Base-by-base conservation (phyloP, 1,140 invertebrate species). In the Nasonia vitripennis region DNA sequence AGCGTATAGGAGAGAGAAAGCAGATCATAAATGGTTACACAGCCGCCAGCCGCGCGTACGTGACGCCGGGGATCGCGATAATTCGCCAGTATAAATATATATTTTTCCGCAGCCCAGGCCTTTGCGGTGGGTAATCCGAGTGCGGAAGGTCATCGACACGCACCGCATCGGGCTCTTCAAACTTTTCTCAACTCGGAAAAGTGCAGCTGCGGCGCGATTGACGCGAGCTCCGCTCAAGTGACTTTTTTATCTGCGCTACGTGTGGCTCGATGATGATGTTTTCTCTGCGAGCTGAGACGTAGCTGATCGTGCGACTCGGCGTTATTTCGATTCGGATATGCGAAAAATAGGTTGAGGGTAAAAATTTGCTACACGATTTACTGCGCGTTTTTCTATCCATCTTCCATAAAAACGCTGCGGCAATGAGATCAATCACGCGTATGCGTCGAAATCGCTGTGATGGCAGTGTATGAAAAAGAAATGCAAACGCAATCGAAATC, bases 21-120 rank as follows among this genome's bases (percentile, higher is more conserved):
- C 55, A 84, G 74, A 84, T 84, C 37, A 84, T 84, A 62, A 62
- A 70, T 67, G 41, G 37, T 78, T 78, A 70, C 41, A 78, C 41
- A 84, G 14, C 27, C 27, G 55, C 55, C 41, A 84, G 14, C 27
- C 27, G 55, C 55, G 83, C 71, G 70, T 84, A 79, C 83, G 77
- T 80, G 83, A 78, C 83, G 55, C 73, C 37, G 37, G 20, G 45
- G 10, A n/a, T 62, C 11, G 45, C n/a, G 78, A 79, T 79, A 79
- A 79, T 84, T 78, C 45, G 74, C 75, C 31, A 73, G 68, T 83
- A 83, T 20, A 75, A 62, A 67, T 75, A 62, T 82, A 20, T 27
- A 62, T 75, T 82, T 81, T 82, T 27, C 41, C 1, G 3, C 34
- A 62, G 62, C 77, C 27, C 27, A 27, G 6, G n/a, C 27, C 9